Base-by-base conservation (phyloP, 2,888 invertebrate genomes). In the Sussaba pulchella region DNA sequence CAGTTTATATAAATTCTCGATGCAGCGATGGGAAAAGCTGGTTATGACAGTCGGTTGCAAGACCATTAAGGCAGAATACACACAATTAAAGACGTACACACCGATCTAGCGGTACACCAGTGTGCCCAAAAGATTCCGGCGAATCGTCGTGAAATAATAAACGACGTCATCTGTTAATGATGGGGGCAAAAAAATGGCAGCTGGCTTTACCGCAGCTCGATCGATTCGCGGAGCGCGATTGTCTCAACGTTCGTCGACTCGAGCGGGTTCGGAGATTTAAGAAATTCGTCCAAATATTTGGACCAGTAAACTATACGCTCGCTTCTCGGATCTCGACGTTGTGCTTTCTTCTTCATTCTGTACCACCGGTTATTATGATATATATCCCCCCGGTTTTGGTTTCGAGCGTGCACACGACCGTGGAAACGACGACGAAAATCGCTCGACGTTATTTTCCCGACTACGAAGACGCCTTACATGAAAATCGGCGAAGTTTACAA, bases 221-320 rank as follows among this genome's bases (percentile, higher is more conserved):
- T 80, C 45, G 67, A 80, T 47, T 54, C 39, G 66, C 19, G 24
- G 36, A 52, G 75, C 52, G 41, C 66, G 43, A 66, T 75, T 71
- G 61, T 66, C 75, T 54, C 54, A 45, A 67, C 52, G 70, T 59
- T 26, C 50, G 14, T 39, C 45, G 5, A 24, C 45, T 12, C 36
- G 17, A 2, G 36, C 17, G 64, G 61, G 39, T 47, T 19, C 19
- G 21, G 59, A 12, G 17, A 59, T 50, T 17, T 57, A 52, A 73
- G 61, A 71, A 80, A 75, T 75, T 59, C 26, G 64, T 64, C 66
- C 43, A 79, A 79, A 71, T 71, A 79, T 79, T 75, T 70, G 57
- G 70, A 74, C 21, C 41, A 70, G 64, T 64, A 64, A 71, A 43
- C 64, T 71, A 50, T 17, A n/a, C n/a, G 52, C 10, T 72, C 61